Conservation (phyloP, 2,113 vertebrate genomes). For the Chunga burmeisteri region DNA sequence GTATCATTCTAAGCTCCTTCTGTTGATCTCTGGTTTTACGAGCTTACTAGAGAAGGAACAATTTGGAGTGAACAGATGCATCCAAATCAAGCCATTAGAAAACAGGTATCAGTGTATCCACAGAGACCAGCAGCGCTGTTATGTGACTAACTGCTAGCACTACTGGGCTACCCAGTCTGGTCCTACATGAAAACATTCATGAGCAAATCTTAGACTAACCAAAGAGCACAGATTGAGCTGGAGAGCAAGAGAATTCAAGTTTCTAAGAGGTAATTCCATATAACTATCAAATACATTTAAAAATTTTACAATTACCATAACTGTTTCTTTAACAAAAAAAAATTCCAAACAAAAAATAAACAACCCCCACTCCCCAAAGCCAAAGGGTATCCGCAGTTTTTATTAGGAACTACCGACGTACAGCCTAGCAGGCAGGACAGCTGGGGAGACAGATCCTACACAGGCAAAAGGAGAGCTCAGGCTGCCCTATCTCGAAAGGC, state of each 20-base stretch:
- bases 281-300: neutral
- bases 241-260: neutral
- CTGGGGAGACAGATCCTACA: neutral
- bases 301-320: neutral
- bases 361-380: neutral
- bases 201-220: neutral
- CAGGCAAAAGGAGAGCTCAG: neutral
- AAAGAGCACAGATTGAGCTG: neutral
- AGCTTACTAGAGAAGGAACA: neutral
- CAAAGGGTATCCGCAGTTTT: neutral
- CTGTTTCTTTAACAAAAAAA: neutral
- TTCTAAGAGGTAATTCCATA: neutral
- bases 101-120: neutral
- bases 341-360: neutral
- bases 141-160: neutral
- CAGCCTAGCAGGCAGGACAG: neutral
- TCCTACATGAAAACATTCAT: neutral
- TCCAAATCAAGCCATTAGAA: neutral
- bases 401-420: neutral
- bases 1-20: neutral
- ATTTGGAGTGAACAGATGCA: neutral
- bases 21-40: neutral
- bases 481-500: neutral
- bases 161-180: neutral
- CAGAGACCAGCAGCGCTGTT: neutral